These are phyloP conservation scores for Pectinophora gossypiella DNA, from an alignment of 1,140 invertebrate species.

Conservation along the genomic window DNA sequence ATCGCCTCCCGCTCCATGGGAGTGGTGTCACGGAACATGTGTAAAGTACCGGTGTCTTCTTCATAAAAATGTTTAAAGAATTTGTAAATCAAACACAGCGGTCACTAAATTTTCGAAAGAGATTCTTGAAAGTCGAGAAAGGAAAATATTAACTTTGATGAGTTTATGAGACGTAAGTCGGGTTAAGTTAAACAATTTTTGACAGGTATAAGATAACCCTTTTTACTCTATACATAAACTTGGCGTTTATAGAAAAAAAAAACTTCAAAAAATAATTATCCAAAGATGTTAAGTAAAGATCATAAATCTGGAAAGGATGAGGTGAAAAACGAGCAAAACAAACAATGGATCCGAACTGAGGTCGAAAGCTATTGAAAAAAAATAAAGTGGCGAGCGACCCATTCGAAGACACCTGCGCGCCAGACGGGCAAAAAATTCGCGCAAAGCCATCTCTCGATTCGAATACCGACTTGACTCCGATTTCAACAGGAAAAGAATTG, in stretches of 20 bases:
- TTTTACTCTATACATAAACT: no score
- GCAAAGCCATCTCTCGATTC: conserved; percentile 13
- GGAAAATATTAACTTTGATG: neutral
- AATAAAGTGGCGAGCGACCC: conserved; percentile 21
- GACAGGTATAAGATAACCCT: neutral
- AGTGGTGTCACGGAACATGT: conserved; percentile 9
- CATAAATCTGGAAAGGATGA: conserved; percentile 23
- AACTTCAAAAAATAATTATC: neutral
- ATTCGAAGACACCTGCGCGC: conserved; percentile 42
- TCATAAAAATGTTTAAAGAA: neutral
- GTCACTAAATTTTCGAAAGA: neutral
- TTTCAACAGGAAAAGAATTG: conserved; percentile 24
- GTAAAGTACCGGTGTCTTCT: neutral
- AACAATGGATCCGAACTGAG: conserved; percentile 32
- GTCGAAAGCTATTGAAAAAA: conserved; percentile 41
- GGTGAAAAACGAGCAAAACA: conserved; percentile 38
- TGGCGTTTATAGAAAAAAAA: neutral
- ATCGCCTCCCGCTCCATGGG: conserved; percentile 21
- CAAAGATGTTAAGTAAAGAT: conserved; percentile 3
- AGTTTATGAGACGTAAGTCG: conserved; percentile 9
- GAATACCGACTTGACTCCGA: neutral
- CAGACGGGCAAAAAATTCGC: conserved; percentile 43
- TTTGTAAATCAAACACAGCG: neutral
- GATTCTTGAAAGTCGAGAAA: neutral
- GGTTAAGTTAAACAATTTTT: neutral